Percentiles rank a stretch among this genome's conserved stretches.
phyloP scores from a whole-genome alignment of 1,140 invertebrate species.

The Drosophila pruinosa region DNA sequence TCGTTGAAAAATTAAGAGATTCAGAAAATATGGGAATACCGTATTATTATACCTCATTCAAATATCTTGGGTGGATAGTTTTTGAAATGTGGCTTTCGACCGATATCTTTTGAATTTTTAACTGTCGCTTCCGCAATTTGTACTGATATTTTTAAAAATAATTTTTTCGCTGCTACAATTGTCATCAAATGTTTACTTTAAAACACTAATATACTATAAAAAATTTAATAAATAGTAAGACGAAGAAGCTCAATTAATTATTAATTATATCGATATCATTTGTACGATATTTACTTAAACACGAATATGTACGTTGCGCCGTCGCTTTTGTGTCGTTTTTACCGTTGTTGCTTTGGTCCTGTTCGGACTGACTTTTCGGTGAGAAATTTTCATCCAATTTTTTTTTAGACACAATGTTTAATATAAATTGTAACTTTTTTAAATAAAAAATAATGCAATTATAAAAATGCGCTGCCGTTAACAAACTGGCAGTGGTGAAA shows the following conservation, averaged over 20 bases:
- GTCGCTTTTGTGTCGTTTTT: slow-evolving; percentile 8
- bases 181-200: too few relatives aligned
- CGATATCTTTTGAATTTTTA: too few relatives aligned
- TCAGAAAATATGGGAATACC: too few relatives aligned
- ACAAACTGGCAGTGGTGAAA: not conserved
- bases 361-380: slow-evolving; percentile 3
- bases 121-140: too few relatives aligned
- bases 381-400: not conserved
- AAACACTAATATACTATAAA: not conserved
- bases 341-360: not conserved
- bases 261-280: slow-evolving; percentile 1
- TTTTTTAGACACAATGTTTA: not conserved
- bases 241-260: not conserved
- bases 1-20: too few relatives aligned
- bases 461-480: not conserved
- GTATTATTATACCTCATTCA: too few relatives aligned
- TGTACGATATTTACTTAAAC: slow-evolving; percentile 2
- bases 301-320: slow-evolving; percentile 11
- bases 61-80: too few relatives aligned
- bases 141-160: too few relatives aligned
- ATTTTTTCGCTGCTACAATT: too few relatives aligned
- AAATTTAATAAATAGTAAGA: not conserved
- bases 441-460: not conserved
- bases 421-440: not conserved
- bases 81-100: too few relatives aligned